These are phyloP conservation scores for Sphyrna mokarran DNA, from an alignment of 2,113 vertebrate genomes.

Conservation along the genomic window DNA sequence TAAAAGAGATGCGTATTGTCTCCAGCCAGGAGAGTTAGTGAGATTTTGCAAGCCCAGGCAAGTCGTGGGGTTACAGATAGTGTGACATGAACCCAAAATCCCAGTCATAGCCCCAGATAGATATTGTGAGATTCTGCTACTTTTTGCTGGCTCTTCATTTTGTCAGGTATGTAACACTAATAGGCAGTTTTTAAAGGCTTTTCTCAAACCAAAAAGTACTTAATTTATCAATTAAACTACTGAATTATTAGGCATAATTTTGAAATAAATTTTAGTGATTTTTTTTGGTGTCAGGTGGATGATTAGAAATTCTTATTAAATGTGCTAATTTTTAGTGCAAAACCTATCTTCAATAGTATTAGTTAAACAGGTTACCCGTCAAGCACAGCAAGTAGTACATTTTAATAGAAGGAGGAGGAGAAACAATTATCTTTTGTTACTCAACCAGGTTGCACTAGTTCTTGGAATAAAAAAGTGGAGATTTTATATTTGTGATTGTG, in stretches of 20 bases:
- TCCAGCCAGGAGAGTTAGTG: no score
- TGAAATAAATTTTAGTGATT: background rate
- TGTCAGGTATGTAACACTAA: background rate
- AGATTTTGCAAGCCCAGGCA: no score
- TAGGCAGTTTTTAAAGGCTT: background rate
- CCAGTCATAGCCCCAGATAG: background rate
- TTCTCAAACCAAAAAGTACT: background rate
- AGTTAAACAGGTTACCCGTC: background rate
- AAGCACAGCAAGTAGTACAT: background rate
- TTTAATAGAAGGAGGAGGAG: background rate
- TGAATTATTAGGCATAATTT: background rate
- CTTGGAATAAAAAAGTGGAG: no score
- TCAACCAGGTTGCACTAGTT: no score
- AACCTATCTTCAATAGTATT: background rate
- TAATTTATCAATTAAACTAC: background rate
- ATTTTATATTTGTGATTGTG: no score
- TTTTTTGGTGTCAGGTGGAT: background rate
- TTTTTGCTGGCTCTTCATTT: background rate
- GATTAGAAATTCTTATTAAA: background rate
- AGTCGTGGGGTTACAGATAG: no score
- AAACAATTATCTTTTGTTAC: background rate
- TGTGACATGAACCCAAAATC: background rate
- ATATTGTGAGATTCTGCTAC: no score
- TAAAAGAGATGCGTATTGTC: no score
- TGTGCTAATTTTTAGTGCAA: background rate